Evolutionary conservation across 2,888 invertebrate species (phyloP), one percentile per base, ranked within the genome.

Genomic region (Hypena proboscidalis): DNA sequence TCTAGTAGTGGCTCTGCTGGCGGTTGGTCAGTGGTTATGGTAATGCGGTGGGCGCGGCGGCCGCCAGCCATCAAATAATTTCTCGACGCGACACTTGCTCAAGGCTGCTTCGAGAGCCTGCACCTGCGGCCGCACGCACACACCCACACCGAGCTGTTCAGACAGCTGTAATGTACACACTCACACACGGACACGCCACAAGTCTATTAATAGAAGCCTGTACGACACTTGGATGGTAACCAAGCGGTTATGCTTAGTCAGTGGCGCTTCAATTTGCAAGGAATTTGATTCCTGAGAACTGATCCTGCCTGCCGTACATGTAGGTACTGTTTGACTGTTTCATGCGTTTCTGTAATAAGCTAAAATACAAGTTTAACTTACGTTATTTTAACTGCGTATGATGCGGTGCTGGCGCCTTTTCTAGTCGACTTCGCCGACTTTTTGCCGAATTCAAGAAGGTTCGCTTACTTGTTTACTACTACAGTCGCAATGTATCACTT

Each of bases 201-300:
- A 32, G 43, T 60, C 67, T 65, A 65, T 65, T 67, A 65, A 67
- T 65, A 65, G 60, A 52, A 20, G 40, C 30, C 22, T 53, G 47
- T 55, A 39, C 49, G 50, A 58, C 66, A 58, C 60, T 58, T 32
- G 47, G 46, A 34, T 43, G 50, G 48, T 43, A 47, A 58, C 62
- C 63, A 54, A 45, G 54, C 48, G 52, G 66, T 61, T 57, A 63
- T 57, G 67, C 67, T 63, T 59, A 59, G 40, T 57, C 67, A 66
- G 67, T 56, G 58, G 54, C 58, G 52, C 55, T 56, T 58, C 57
- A 40, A 59, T 46, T 57, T 47, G 58, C 57, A 46, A 59, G 50
- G 58, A 52, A 59, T 61, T 58, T 44, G 41, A 61, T 53, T 51
- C 53, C 52, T 42, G 27, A 40, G 34, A 42, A 30, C 19, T 15